These are phyloP conservation scores for Apistogramma diplotaenia DNA, from an alignment of 2,113 vertebrate species.

Conservation along the genomic window DNA sequence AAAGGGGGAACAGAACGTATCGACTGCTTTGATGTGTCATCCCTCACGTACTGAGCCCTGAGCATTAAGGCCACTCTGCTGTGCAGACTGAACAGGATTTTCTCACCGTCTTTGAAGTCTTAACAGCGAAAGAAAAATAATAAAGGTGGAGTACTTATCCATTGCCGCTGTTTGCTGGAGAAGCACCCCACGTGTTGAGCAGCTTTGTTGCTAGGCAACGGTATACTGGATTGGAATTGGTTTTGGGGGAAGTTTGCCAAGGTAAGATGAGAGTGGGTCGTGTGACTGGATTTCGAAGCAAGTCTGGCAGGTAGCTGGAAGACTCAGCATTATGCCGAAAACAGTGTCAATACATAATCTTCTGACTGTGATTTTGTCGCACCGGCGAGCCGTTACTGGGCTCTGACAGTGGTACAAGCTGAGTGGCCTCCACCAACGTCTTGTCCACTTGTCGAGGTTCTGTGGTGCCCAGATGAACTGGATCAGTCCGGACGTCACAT, in stretches of 20 bases:
- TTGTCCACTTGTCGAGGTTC: conserved; percentile 22
- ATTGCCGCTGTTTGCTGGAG: conserved; percentile 25
- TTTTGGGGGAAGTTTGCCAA: conserved; percentile 31
- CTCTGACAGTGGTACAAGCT: conserved; percentile 62
- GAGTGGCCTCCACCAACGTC: conserved; percentile 16
- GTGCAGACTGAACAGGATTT: neutral
- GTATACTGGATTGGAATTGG: conserved; percentile 54
- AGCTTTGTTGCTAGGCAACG: conserved; percentile 76
- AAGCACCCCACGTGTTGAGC: conserved; percentile 58
- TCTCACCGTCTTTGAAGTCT: conserved; percentile 25
- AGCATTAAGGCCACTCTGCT: neutral
- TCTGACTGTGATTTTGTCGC: conserved; percentile 23
- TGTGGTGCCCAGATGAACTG: conserved; percentile 19
- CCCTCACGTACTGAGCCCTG: neutral
- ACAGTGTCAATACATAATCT: neutral
- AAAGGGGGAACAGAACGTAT: neutral
- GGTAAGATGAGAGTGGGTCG: conserved; percentile 40
- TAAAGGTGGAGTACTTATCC: conserved; percentile 46
- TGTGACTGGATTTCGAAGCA: conserved; percentile 46
- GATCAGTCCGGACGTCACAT: neutral
- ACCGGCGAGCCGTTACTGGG: neutral
- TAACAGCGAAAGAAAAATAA: neutral
- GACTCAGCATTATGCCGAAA: conserved; percentile 51
- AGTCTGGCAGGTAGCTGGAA: conserved; percentile 41
- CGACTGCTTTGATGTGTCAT: conserved; percentile 29